Conservation (phyloP, 2,797 vertebrate genomes). For the Hozukius guyotensis region DNA sequence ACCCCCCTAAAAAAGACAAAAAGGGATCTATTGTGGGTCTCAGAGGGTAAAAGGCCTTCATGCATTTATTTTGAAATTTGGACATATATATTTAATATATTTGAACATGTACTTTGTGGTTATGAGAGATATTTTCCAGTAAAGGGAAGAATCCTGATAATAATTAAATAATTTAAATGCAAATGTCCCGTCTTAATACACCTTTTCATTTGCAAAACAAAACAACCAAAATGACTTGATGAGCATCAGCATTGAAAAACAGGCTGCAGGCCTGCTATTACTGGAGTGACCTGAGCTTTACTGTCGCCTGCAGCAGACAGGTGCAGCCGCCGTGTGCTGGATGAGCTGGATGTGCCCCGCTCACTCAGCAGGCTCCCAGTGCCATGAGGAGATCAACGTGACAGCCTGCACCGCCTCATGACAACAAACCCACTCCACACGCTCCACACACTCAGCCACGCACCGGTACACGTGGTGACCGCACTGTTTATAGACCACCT, state of each 20-base stretch:
- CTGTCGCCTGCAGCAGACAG: conserved; percentile 27
- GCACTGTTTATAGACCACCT: neutral
- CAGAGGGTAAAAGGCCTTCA: neutral
- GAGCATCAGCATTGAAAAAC: neutral
- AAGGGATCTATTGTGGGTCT: no score
- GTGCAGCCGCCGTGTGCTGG: conserved; percentile 57
- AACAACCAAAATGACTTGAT: neutral
- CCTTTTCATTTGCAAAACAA: neutral
- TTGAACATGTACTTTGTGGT: no score
- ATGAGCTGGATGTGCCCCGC: conserved; percentile 38
- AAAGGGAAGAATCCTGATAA: neutral
- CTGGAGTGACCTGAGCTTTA: neutral
- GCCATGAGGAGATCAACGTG: conserved; percentile 85
- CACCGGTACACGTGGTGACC: conserved; percentile 59
- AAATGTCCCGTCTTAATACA: neutral
- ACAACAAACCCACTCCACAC: conserved; percentile 44
- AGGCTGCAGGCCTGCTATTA: no score
- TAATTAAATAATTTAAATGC: neutral
- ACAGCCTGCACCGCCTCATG: conserved; percentile 64
- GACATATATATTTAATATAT: no score
- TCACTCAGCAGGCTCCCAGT: conserved; percentile 41
- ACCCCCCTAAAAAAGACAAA: no score
- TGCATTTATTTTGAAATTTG: no score
- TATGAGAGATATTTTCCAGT: neutral
- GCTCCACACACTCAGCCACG: conserved; percentile 28